Evolutionary conservation across 2,113 vertebrate genomes (phyloP).

Genomic region (Candoia aspera): DNA sequence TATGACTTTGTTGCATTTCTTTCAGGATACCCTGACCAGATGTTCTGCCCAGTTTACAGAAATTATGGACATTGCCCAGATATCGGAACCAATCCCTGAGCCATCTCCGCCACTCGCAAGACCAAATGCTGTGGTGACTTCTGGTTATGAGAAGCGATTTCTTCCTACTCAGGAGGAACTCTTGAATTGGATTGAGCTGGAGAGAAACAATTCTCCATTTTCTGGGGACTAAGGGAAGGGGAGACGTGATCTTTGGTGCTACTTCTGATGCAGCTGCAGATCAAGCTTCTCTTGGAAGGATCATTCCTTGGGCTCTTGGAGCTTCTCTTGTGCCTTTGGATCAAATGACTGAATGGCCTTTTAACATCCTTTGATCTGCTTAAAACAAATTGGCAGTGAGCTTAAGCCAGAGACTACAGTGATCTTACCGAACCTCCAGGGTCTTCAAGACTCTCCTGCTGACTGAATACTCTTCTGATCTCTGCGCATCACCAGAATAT

Average conservation of each 20-base stretch:
- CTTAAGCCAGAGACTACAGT: neutral
- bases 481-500: neutral
- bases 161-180: conserved; percentile 67
- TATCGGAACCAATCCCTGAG: conserved; percentile 20
- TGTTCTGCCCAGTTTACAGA: neutral
- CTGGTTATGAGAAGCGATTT: conserved; percentile 70
- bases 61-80: conserved; percentile 49
- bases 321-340: neutral
- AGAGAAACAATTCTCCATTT: no score
- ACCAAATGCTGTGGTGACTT: neutral
- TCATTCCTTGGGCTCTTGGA: neutral
- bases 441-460: neutral
- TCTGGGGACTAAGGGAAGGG: neutral
- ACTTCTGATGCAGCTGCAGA: no score
- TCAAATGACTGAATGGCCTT: neutral
- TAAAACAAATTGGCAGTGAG: neutral
- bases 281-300: no score
- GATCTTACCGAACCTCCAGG: neutral
- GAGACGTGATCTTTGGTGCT: neutral
- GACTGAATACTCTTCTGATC: neutral
- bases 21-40: neutral
- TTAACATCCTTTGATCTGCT: neutral
- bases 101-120: neutral
- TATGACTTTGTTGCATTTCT: neutral
- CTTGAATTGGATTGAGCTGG: conserved; percentile 35